Evolutionary conservation across 2,797 vertebrate species (phyloP).

Genomic region (Brotogeris chrysoptera): DNA sequence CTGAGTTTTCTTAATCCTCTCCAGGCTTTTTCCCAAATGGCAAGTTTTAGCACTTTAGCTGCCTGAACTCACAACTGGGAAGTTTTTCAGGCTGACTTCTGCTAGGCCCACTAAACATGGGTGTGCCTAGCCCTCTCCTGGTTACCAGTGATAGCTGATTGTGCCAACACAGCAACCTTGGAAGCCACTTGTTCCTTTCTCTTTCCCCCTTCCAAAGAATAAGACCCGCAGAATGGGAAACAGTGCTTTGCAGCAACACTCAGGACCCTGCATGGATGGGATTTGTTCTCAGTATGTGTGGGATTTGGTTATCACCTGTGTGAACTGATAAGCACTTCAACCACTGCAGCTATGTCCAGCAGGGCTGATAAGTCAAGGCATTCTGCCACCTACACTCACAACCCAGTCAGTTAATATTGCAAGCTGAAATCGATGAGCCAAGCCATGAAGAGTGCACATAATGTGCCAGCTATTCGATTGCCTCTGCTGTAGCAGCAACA

Average conservation of each 20-base stretch:
- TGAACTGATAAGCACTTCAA: neutral
- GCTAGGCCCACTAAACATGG: too few species aligned
- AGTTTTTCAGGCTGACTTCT: neutral
- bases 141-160: neutral
- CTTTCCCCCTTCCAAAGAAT: neutral
- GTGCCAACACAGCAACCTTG: neutral
- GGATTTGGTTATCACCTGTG: neutral
- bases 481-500: neutral
- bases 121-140: neutral
- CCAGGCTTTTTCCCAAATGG: neutral
- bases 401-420: neutral
- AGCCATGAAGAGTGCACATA: neutral
- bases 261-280: neutral
- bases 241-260: neutral
- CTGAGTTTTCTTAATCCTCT: neutral
- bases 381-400: neutral
- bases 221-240: fast-evolving
- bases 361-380: neutral
- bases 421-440: neutral
- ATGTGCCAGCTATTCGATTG: neutral
- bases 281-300: neutral
- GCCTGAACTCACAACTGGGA: neutral
- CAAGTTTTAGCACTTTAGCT: neutral
- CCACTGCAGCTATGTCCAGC: neutral
- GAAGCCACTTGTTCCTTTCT: neutral